Base-by-base conservation (phyloP, 2,888 invertebrate species). In the Dusona sp. region DNA sequence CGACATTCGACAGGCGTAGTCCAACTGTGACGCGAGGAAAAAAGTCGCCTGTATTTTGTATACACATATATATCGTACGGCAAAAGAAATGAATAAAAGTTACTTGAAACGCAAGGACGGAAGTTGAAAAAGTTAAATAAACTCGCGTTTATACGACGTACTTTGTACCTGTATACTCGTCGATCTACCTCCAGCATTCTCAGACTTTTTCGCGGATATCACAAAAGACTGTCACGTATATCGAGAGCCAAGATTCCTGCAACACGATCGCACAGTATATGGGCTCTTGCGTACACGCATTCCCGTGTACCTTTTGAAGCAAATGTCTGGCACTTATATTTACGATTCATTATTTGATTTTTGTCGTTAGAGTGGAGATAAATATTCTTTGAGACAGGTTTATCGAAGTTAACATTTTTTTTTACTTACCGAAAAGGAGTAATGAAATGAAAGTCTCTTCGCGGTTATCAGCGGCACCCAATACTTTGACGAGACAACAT, bases 91-190 rank as follows among this genome's bases (percentile, higher is more conserved):
- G 22, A 77, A 67, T 68, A 74, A 80, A 81, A 74, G 65, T 70
- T 54, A 42, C 64, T 81, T 75, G 68, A 70, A 79, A 36, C 74
- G 75, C 84, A 72, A 87, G 79, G 84, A 81, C 84, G 79, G 86
- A 84, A 82, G 79, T 84, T 82, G 75, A 87, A 84, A 86, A 77
- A 84, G 75, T 74, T 75, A 48, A 70, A 84, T 82, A 48, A 51
- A 78, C 78, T 65, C 68, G 67, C 48, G 22, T 57, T 64, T 51
- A 29, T 54, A 51, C 33, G 19, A 2, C 48, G 36, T 33, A 25
- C 7, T 33, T 48, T 16, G 42, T 77, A 61, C n/a, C 68, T 25
- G 7, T 33, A 65, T 57, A 48, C 45, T 70, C 70, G 70, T 45
- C 57, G 45, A 54, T 19, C 22, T 29, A 61, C 64, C 73, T 45